Evolutionary conservation across 2,797 vertebrate genomes (phyloP).

Genomic region (Anas flavirostris): DNA sequence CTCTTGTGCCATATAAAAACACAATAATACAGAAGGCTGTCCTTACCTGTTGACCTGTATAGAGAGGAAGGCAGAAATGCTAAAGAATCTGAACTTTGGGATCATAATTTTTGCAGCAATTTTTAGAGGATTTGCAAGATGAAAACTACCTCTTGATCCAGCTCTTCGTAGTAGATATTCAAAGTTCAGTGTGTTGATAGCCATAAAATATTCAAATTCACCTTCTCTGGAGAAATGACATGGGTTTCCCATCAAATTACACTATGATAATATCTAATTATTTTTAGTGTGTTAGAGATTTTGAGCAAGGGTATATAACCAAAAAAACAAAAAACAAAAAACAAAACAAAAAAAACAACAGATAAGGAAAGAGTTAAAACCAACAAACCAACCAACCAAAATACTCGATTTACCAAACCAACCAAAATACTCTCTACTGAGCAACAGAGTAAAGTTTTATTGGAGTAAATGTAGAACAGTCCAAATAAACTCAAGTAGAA

Average conservation of each 20-base stretch:
- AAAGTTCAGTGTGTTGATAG: not conserved
- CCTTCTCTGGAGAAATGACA: not conserved
- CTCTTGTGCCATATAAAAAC: not conserved
- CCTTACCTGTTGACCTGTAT: not conserved
- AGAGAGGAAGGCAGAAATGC: not conserved
- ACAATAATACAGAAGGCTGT: not conserved
- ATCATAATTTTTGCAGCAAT: not conserved
- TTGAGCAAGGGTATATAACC: not conserved
- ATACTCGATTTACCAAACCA: not conserved
- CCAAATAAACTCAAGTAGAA: not conserved
- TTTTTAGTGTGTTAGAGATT: not conserved
- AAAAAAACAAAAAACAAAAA: not conserved
- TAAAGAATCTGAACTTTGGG: not conserved
- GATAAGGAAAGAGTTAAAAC: not conserved
- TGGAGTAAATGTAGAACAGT: not conserved
- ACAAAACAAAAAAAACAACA: too few relatives aligned
- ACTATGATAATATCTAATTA: not conserved
- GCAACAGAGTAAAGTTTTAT: not conserved
- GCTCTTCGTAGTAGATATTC: not conserved
- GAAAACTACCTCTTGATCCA: not conserved
- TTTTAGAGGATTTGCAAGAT: not conserved
- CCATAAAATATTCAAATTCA: not conserved
- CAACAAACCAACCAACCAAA: not conserved
- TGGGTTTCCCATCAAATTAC: not conserved
- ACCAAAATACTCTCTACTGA: not conserved